These are phyloP conservation scores for Lacerta bilineata DNA, from an alignment of 2,797 vertebrate genomes.

Conservation along the genomic window DNA sequence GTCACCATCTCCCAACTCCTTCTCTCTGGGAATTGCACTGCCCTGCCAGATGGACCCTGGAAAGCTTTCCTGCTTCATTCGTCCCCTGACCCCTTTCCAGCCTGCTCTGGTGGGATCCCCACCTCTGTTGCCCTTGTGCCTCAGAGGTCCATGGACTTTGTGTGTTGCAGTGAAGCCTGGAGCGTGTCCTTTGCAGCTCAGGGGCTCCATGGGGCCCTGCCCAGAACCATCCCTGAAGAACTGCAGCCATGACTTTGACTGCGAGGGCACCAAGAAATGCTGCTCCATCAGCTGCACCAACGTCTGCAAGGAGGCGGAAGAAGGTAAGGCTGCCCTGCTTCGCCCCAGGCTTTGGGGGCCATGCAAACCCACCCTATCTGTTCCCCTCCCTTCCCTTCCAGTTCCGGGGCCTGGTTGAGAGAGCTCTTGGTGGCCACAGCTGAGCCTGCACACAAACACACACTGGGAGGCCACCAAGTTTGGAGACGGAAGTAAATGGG, in stretches of 20 bases:
- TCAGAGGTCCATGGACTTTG: not conserved
- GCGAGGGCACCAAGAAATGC: constrained; percentile 45
- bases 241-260: constrained; percentile 8
- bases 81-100: accelerated
- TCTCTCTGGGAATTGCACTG: too few species aligned
- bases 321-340: not conserved
- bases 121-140: accelerated
- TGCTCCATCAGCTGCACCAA: not conserved
- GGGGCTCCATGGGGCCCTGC: not conserved
- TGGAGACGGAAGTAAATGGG: too few species aligned
- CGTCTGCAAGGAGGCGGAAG: not conserved
- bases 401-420: too few species aligned
- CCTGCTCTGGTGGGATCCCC: accelerated
- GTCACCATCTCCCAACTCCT: too few species aligned
- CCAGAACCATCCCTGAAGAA: accelerated
- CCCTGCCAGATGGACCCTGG: too few species aligned
- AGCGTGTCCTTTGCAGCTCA: accelerated
- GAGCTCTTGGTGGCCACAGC: too few species aligned
- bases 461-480: not conserved
- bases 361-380: too few species aligned
- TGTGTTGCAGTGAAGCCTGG: not conserved
- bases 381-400: too few species aligned
- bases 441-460: too few species aligned
- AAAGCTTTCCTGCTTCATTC: too few species aligned
- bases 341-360: not conserved